Evolutionary conservation across 2,113 vertebrate species (phyloP).

Genomic region (Erythrocercus mccallii): DNA sequence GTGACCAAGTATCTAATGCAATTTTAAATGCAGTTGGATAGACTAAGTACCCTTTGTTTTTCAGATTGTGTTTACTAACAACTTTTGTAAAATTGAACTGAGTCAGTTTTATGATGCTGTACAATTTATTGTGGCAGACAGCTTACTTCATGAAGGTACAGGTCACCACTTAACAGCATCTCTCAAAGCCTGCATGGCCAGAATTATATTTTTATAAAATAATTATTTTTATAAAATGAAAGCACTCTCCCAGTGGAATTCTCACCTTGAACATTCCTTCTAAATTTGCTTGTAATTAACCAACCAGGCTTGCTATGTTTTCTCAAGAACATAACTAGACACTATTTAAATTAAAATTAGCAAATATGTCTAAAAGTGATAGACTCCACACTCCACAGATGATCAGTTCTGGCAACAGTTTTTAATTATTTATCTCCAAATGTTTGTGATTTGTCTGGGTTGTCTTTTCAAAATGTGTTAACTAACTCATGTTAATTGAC

Average conservation of each 20-base stretch:
- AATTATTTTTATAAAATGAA: neutral
- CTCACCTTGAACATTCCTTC: neutral
- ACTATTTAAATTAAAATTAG: conserved; percentile 34
- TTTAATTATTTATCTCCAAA: conserved; percentile 35
- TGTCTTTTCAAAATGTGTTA: conserved; percentile 39
- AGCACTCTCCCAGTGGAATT: neutral
- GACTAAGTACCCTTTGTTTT: neutral
- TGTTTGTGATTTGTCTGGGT: conserved; percentile 24
- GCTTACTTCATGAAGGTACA: neutral
- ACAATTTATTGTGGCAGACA: neutral
- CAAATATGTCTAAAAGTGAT: conserved; percentile 38
- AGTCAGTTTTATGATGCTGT: neutral
- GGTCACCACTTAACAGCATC: neutral
- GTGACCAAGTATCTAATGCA: neutral
- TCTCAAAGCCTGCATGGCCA: neutral
- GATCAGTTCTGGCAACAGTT: conserved; percentile 34
- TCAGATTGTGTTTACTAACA: neutral
- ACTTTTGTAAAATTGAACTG: neutral
- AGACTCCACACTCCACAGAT: conserved; percentile 31
- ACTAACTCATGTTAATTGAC: neutral
- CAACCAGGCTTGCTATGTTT: neutral
- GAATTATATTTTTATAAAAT: neutral
- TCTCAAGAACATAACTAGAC: neutral
- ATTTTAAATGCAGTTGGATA: neutral
- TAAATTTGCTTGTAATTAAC: neutral